These are phyloP conservation scores for Leptodactylus fallax DNA, from an alignment of 2,797 vertebrate species.

Conservation along the genomic window DNA sequence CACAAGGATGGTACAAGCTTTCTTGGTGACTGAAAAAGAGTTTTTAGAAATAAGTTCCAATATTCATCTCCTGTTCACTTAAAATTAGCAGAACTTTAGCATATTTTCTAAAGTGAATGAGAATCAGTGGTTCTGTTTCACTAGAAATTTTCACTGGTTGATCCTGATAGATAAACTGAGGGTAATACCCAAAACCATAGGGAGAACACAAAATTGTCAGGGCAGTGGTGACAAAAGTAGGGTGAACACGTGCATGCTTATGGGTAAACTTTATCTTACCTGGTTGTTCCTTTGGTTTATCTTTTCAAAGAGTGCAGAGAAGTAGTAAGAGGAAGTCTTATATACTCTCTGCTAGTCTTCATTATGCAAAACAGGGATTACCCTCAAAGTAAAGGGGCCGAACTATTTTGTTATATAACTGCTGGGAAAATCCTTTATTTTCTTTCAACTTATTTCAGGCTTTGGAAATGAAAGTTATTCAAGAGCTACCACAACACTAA, in stretches of 20 bases:
- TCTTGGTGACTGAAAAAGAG: too few species aligned
- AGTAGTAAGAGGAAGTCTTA: background rate
- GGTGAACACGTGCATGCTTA: background rate
- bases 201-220: background rate
- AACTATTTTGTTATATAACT: background rate
- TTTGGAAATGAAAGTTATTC: background rate
- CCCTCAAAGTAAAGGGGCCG: background rate
- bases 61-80: background rate
- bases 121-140: background rate
- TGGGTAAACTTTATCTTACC: constrained; percentile 2
- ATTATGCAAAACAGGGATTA: constrained; percentile 2
- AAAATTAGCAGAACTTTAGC: background rate
- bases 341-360: background rate
- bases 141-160: background rate
- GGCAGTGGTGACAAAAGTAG: too few species aligned
- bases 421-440: background rate
- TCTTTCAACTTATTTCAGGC: background rate
- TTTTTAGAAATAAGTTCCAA: too few species aligned
- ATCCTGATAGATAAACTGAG: background rate
- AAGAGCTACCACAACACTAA: background rate
- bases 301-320: background rate
- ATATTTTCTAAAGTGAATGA: background rate
- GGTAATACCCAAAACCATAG: background rate
- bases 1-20: too few species aligned
- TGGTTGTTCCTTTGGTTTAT: background rate